Conservation (phyloP, 2,113 vertebrate genomes). For the Eira barbara region DNA sequence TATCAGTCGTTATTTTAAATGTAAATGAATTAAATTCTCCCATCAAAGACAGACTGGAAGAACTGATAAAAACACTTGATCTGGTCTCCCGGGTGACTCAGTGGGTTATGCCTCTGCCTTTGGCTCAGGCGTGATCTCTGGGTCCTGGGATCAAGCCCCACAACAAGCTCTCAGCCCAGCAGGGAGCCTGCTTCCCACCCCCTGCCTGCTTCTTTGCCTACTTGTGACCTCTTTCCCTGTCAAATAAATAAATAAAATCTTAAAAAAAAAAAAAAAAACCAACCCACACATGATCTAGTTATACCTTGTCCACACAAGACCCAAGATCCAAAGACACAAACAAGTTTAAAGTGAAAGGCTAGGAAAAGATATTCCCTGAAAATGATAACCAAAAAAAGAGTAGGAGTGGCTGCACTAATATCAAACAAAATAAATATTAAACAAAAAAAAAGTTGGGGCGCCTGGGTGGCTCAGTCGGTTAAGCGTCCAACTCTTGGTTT, state of each 20-base stretch:
- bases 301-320: background rate
- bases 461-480: background rate
- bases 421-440: background rate
- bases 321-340: background rate
- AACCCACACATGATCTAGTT: background rate
- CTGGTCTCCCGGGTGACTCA: too few species aligned
- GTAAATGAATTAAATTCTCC: background rate
- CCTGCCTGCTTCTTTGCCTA: too few species aligned
- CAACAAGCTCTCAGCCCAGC: too few species aligned
- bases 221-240: too few species aligned
- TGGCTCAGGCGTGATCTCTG: too few species aligned
- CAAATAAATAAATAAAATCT: too few species aligned
- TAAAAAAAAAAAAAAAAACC: too few species aligned
- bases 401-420: background rate
- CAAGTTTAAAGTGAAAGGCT: background rate
- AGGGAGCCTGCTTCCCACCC: too few species aligned
- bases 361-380: background rate
- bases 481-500: background rate
- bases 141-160: too few species aligned
- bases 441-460: background rate
- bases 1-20: background rate
- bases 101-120: too few species aligned
- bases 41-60: background rate
- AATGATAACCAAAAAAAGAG: background rate
- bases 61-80: background rate